These are phyloP conservation scores for Elaphurus davidianus DNA, from an alignment of 2,113 vertebrate species.

Conservation along the genomic window DNA sequence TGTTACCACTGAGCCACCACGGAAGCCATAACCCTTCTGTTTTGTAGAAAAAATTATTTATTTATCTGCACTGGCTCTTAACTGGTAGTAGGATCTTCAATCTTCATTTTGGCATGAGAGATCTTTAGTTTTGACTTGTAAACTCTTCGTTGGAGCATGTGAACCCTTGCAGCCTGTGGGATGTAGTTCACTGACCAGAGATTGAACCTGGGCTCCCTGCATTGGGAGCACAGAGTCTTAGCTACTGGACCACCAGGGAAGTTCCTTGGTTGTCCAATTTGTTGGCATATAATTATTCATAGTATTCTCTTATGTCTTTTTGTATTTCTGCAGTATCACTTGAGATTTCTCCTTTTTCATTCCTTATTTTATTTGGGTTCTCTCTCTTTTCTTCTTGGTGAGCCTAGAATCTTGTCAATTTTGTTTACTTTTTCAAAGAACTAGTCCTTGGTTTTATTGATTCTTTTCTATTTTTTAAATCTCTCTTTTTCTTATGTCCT, in stretches of 20 bases:
- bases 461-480: not conserved
- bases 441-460: not conserved
- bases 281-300: not conserved
- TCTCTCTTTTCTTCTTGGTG: not conserved
- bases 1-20: not conserved
- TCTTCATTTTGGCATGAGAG: not conserved
- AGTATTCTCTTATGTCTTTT: not conserved
- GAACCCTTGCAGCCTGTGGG: not conserved
- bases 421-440: not conserved
- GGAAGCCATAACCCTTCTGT: not conserved
- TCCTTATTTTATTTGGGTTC: not conserved
- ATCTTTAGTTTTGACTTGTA: not conserved
- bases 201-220: not conserved
- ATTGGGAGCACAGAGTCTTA: not conserved
- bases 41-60: not conserved
- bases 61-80: not conserved
- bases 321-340: not conserved
- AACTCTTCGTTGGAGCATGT: not conserved
- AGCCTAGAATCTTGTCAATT: not conserved
- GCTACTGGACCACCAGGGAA: not conserved
- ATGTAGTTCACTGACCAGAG: not conserved
- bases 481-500: not conserved
- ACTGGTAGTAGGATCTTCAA: not conserved
- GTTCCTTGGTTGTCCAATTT: not conserved
- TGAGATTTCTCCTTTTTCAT: not conserved